Percentiles rank a stretch among this genome's conserved stretches.
These are phyloP conservation scores for Oenanthe melanoleuca DNA, from an alignment of 2,113 vertebrate species.

Conservation along the genomic window DNA sequence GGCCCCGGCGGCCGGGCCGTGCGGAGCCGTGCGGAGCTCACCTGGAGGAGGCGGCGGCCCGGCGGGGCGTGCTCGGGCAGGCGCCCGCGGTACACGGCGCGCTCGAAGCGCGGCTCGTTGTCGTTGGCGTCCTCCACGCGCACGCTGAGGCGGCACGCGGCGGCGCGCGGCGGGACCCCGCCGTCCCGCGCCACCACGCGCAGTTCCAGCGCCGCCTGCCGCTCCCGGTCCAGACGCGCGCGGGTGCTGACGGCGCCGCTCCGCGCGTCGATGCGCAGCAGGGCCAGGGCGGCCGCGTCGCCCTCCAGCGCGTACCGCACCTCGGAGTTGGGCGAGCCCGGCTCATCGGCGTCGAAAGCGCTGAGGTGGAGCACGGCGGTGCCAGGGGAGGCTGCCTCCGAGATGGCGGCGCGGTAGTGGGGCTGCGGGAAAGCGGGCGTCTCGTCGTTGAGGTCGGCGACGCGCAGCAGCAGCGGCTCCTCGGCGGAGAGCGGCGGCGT, in stretches of 20 bases:
- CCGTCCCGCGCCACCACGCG: too few relatives aligned
- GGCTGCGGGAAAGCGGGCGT: slow-evolving; percentile 79
- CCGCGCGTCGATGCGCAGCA: slow-evolving; percentile 75
- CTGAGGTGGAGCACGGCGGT: slow-evolving; percentile 78
- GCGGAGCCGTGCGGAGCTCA: slow-evolving; percentile 33
- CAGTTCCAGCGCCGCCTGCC: too few relatives aligned
- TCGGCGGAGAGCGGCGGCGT: slow-evolving; percentile 78
- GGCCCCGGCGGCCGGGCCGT: too few relatives aligned
- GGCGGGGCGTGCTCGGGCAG: slow-evolving; percentile 79
- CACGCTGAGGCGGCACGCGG: slow-evolving; percentile 81
- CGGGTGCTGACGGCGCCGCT: slow-evolving; percentile 80
- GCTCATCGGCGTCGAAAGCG: slow-evolving; percentile 81
- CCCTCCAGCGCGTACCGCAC: slow-evolving; percentile 76
- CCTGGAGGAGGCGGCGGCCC: slow-evolving; percentile 87
- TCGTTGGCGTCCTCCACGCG: slow-evolving; percentile 87
- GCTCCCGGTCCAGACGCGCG: slow-evolving; percentile 81
- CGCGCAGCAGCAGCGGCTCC: slow-evolving; percentile 73
- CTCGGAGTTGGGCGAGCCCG: slow-evolving; percentile 73
- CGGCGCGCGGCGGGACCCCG: slow-evolving; percentile 69
- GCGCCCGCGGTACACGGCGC: slow-evolving; percentile 81
- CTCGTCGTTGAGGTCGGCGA: slow-evolving; percentile 87
- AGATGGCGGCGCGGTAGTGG: slow-evolving; percentile 71
- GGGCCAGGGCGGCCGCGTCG: not conserved
- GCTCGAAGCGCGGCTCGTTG: slow-evolving; percentile 87
- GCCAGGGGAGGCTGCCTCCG: slow-evolving; percentile 80